Evolutionary conservation across 2,888 invertebrate species (phyloP), one percentile per base, ranked within the genome.

Genomic region (Argyra leucocephala): DNA sequence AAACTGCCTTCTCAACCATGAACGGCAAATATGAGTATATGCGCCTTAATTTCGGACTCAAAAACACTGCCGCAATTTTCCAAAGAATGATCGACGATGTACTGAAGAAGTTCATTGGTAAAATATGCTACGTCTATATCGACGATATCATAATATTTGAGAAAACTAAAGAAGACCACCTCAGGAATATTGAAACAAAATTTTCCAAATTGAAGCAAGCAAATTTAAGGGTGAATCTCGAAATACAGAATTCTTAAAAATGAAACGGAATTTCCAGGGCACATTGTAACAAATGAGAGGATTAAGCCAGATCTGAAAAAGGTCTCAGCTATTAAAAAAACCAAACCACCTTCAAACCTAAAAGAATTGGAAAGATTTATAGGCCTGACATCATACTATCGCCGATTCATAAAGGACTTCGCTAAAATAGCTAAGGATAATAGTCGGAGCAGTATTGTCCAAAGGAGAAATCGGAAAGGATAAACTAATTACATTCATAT

Each of bases 71-170:
- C 5, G 65, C 61, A 7, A 63, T 66, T 7, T 58, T 68, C 12
- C 69, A 70, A 60, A n/a, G 70, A 15, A 70, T 68, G 66, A 66
- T 70, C 0, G 70, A 72, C 61, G 69, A 71, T 31, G 68, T 71
- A 2, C 31, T 71, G 6, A 66, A 67, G 22, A 66, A 65, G 10
- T 65, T 59, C 15, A 66, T 67, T 15, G 66, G 67, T 2, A 66
- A 66, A 23, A 67, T 67, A 12, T 66, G 67, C 31, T 67, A 63
- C 26, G 68, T 68, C 10, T 69, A 69, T 57, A 70, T 71, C 5
- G 69, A 70, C 48, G 69, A 71, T 57, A 67, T 70, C 0, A 71
- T 71, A 12, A 67, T 69, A 23, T 69, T 67, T 63, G 68, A 66
- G 10, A 23, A n/a, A 9, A 66, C 64, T 59, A 65, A 22, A 24